Base-by-base conservation (phyloP, 1,140 invertebrate species). In the Drosophila obscura region DNA sequence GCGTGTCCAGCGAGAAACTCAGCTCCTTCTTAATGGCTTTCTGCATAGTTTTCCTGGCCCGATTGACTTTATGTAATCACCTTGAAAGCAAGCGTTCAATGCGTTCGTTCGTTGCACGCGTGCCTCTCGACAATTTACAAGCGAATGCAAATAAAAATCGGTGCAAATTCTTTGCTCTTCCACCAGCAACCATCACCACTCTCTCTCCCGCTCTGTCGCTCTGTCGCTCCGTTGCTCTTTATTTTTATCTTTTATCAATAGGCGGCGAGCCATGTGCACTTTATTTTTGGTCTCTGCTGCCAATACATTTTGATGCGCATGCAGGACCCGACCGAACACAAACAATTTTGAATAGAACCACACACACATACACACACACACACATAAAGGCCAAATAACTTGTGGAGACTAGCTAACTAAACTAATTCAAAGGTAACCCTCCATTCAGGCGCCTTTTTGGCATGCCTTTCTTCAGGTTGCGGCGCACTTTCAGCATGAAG, bases 221-320 rank as follows among this genome's bases (percentile, higher is more conserved):
- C 19, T 19, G 19, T 19, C 19, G 19, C 19, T 19, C 19, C 19
- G 19, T 19, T 1, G 19, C 19, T 85, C 82, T 85, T 85, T 85
- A 85, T 85, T 85, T 85, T 85, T 85, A 85, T 85, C 81, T 87
- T 85, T 85, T 85, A 85, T 85, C 81, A 85, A 85, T 85, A 69
- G 80, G 59, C 48, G 71, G 58, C 80, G 66, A 56, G 72, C 77
- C 61, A 66, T 71, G 60, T 77, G 71, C 72, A 84, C 60, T 85
- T 85, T 83, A 83, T 24, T 83, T 83, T 83, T 61, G 55, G 77
- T 85, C 81, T 59, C 22, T 24, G 22, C 52, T 73, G 80, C 80
- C 75, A 78, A 83, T 76, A 74, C 72, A 74, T 35, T 73, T 74
- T 73, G 72, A 73, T 74, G 51, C 69, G 69, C 52, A 35, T 16